A percentile compares a stretch with the other conserved stretches of the same genome.
Evolutionary conservation across 2,797 vertebrate species (phyloP).

Genomic region (Tadarida brasiliensis): DNA sequence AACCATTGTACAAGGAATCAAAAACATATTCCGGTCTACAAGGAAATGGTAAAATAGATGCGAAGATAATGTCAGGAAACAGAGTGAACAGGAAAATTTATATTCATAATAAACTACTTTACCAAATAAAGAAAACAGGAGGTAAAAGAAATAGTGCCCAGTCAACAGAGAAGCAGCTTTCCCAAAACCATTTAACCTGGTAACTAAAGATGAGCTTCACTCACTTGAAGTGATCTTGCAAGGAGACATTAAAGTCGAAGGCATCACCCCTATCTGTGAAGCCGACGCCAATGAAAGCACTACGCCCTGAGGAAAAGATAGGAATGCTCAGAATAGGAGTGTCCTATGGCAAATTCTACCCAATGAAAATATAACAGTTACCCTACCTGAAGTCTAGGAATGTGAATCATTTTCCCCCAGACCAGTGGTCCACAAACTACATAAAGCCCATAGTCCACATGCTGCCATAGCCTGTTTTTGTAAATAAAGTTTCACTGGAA

Average conservation of each 20-base stretch:
- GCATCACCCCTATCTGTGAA: constrained; percentile 96
- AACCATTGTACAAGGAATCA: neutral
- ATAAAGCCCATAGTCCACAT: neutral
- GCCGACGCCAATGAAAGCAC: constrained; percentile 97
- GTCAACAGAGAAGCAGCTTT: neutral
- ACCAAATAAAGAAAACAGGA: constrained; percentile 20
- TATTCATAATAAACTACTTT: neutral
- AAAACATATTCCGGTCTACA: neutral
- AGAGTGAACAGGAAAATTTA: neutral
- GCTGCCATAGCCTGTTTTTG: neutral
- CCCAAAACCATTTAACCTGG: neutral
- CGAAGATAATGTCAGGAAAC: neutral
- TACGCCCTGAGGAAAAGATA: constrained; percentile 90
- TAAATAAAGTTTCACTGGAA: neutral
- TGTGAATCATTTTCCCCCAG: constrained; percentile 6
- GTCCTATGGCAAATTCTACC: neutral
- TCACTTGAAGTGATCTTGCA: constrained; percentile 99
- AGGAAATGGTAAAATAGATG: neutral
- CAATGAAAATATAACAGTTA: neutral
- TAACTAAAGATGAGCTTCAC: constrained; percentile 77
- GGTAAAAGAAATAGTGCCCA: neutral
- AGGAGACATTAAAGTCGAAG: constrained; percentile 97
- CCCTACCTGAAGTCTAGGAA: neutral
- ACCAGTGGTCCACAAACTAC: neutral
- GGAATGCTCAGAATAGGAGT: neutral